Base-by-base conservation (phyloP, 2,797 vertebrate species). In the Gallirallus australis region DNA sequence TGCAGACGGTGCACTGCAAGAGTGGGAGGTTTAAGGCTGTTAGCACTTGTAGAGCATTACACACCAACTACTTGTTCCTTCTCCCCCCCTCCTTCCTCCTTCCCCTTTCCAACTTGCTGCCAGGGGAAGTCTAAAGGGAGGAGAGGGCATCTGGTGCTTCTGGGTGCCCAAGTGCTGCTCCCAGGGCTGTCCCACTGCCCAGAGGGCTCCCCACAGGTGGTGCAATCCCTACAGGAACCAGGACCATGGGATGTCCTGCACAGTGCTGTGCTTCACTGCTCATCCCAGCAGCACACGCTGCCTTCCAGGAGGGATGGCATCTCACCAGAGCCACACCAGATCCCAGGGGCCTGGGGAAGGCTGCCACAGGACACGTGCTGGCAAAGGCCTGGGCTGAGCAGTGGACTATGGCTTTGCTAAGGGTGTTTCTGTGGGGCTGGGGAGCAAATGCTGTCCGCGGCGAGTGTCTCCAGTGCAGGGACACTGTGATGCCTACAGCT, bases 151-250 rank as follows among this genome's bases (percentile, higher is more conserved):
- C 30, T 13, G 13, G 13, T 69, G n/a, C 11, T 66, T 81, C 83
- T 3, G 0, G 14, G 25, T 3, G 2, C 37, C 17, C 56, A 35
- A 15, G 30, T 0, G 0, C 39, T 56, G 14, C n/a, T 54, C n/a
- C 30, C 48, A 33, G 14, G 23, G 37, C 39, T 54, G 17, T 4
- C 7, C 17, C 6, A 1, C 8, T 37, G 7, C 45, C 31, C 50
- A 27, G 24, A 8, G 23, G 18, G 12, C 57, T 88, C 33, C 37
- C 28, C 25, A 24, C 0, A 0, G 9, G 28, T 24, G 23, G 15
- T 47, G 33, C 11, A 35, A 0, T 33, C 31, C 20, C 13, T 30
- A 7, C 1, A 4, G 40, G 31, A 56, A 15, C 12, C 0, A 0
- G 37, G n/a, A 2, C 17, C 15, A 23, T 12, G 23, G 23, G 2